A percentile compares a stretch with the other conserved stretches of the same genome.
phyloP scores from a whole-genome alignment of 1,140 invertebrate species.

The Limonius californicus region DNA sequence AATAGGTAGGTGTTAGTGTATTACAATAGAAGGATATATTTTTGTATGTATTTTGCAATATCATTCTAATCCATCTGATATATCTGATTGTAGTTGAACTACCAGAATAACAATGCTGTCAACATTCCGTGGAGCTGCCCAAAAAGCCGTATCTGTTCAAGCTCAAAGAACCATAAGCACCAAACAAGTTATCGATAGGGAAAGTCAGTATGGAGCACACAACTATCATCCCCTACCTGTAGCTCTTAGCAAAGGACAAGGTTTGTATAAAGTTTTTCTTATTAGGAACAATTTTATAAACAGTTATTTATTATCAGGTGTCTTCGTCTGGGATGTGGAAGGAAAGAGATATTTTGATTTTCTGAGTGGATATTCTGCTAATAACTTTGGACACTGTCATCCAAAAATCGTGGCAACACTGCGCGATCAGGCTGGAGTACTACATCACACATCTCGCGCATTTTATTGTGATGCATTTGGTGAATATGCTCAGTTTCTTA shows the following conservation, averaged over 20 bases:
- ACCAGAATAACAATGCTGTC: slow-evolving; percentile 19
- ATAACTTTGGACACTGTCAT: slow-evolving; percentile 98
- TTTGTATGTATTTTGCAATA: too few species aligned
- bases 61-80: too few species aligned
- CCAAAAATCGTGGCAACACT: slow-evolving; percentile 86
- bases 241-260: slow-evolving; percentile 78
- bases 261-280: too few species aligned
- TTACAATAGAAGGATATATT: too few species aligned
- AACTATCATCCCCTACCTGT: slow-evolving; percentile 96
- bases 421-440: slow-evolving; percentile 61
- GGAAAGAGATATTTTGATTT: slow-evolving; percentile 95
- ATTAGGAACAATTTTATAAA: background rate
- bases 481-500: slow-evolving; percentile 92
- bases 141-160: background rate
- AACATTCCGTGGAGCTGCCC: slow-evolving; percentile 19
- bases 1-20: too few species aligned
- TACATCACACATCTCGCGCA: slow-evolving; percentile 79
- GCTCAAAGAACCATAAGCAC: slow-evolving; percentile 25
- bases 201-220: slow-evolving; percentile 88
- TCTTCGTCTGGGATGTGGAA: slow-evolving; percentile 95
- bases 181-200: slow-evolving; percentile 66
- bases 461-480: slow-evolving; percentile 93
- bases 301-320: slow-evolving; percentile 57
- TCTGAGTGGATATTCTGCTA: slow-evolving; percentile 93
- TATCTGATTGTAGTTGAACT: too few species aligned